Evolutionary conservation across 2,888 invertebrate species (phyloP), one percentile per base, ranked within the genome.

Genomic region (Beris morrisii): DNA sequence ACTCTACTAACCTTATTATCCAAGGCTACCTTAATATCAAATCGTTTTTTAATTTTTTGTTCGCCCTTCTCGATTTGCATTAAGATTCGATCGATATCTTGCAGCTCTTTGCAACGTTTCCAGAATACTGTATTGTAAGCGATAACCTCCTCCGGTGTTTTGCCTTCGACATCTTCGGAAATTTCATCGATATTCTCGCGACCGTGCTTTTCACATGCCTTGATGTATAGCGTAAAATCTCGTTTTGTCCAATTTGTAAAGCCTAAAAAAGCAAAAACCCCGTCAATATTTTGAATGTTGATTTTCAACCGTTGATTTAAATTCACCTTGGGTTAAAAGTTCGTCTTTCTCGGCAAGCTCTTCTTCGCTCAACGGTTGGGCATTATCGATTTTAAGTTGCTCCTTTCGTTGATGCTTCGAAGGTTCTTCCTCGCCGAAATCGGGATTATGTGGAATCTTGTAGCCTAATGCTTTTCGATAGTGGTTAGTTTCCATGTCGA

Each of bases 151-250:
- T 97, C 97, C 0, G 96, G 94, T 0, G 92, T 91, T 81, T 98
- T 98, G 9, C 93, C 93, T 82, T 97, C 97, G 1, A 98, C 96
- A 77, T 98, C 97, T 78, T 93, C 93, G 1, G 96, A 94, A 74
- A 99, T 98, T 77, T 92, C 95, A 73, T 98, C 97, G 70, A 99
- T 93, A 76, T 99, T 98, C 78, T 97, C 95, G 65, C 99, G 86
- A 0, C 99, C 99, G 79, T 93, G 99, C 76, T 98, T 98, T 78
- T 99, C 98, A 79, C 97, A 97, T 0, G 98, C 92, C 85, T 94
- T 98, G 71, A 99, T 95, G 74, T 99, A 99, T 79, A 98, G 98
- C 81, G 97, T 96, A 78, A 99, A 99, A 78, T 99, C 99, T 31
- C 98, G 85, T 78, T 97, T 97, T 4, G 93, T 95, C 99, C 99